Evolutionary conservation across 30 jellyfish, hydroid and myxozoan genomes (phyloP).

Genomic region (Chrysaora quinquecirrha): DNA sequence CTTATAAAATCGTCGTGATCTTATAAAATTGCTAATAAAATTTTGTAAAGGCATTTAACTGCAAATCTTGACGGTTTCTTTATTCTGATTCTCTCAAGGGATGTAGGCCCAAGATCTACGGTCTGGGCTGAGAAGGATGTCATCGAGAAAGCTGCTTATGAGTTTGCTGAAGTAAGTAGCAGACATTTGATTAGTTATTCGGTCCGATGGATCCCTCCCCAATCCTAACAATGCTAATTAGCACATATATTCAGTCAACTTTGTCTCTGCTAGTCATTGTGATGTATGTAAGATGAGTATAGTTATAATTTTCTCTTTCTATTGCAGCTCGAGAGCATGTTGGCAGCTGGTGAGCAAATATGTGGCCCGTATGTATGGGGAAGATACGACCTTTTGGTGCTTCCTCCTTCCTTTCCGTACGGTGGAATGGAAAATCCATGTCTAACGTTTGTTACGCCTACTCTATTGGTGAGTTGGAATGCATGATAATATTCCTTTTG

Average conservation of each 20-base stretch:
- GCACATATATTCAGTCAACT: too few species aligned
- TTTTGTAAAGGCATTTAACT: too few species aligned
- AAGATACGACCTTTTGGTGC: conserved; percentile 81
- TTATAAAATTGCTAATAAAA: too few species aligned
- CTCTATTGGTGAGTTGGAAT: conserved; percentile 70
- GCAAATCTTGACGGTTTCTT: too few species aligned
- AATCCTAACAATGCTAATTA: too few species aligned
- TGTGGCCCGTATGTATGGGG: conserved; percentile 96
- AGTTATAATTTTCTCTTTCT: too few species aligned
- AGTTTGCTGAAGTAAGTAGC: conserved; percentile 93
- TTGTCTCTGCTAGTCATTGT: too few species aligned
- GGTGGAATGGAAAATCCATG: conserved; percentile 99
- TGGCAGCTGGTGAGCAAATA: conserved; percentile 81
- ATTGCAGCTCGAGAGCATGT: conserved; percentile 82
- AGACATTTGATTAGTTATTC: too few species aligned
- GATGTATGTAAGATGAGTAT: too few species aligned
- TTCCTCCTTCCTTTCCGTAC: conserved; percentile 97
- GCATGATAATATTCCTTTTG: background rate
- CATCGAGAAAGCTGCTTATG: conserved; percentile 83
- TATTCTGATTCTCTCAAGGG: conserved; percentile 33
- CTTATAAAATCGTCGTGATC: too few species aligned
- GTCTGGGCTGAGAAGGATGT: conserved; percentile 92
- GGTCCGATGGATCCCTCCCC: too few species aligned
- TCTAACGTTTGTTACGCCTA: conserved; percentile 94
- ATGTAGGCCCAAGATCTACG: conserved; percentile 89